Conservation (phyloP, 2,888 invertebrate species). For the Oligia strigilis region DNA sequence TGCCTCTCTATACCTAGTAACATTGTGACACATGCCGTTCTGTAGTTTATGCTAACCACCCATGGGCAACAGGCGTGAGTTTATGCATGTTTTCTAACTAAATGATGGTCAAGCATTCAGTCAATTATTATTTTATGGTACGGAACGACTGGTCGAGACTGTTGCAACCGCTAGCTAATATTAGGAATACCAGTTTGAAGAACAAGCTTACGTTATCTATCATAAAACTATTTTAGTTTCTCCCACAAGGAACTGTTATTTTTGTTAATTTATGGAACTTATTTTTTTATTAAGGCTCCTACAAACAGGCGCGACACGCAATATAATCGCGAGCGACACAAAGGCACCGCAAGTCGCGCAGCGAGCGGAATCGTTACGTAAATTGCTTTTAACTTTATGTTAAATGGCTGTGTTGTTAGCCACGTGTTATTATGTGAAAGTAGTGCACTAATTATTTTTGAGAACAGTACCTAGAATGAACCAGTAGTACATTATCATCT, state of each 20-base stretch:
- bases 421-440: not conserved
- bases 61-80: not conserved
- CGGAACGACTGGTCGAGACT: not conserved
- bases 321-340: no score
- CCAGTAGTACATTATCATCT: not conserved
- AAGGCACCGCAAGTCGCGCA: no score
- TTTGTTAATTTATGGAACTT: not conserved
- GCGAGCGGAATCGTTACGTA: not conserved
- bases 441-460: not conserved
- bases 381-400: not conserved
- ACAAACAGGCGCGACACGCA: no score
- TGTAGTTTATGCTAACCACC: not conserved
- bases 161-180: conserved; percentile 2
- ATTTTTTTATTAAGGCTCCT: not conserved
- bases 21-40: not conserved
- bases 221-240: conserved; percentile 36
- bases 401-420: not conserved
- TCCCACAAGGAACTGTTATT: conserved; percentile 20
- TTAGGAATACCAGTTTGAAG: conserved; percentile 14
- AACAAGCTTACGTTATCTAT: conserved; percentile 4
- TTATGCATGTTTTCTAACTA: not conserved
- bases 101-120: conserved; percentile 3
- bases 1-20: not conserved
- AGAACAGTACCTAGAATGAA: not conserved
- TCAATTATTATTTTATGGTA: conserved; percentile 25